Conservation (phyloP, 2,797 vertebrate genomes). For the Phrynocephalus forsythii region DNA sequence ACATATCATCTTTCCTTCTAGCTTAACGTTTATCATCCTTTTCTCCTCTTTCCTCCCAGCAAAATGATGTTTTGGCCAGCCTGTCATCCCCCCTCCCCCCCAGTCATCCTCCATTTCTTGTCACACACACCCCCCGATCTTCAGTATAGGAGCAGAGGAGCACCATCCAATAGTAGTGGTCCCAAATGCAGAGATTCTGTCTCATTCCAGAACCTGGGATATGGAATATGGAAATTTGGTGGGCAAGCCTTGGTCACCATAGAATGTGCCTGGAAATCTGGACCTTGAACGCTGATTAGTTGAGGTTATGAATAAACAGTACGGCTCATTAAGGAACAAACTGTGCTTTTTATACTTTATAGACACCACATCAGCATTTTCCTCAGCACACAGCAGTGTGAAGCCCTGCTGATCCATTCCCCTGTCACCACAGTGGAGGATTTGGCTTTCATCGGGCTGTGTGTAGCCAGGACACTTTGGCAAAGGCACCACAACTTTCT, state of each 20-base stretch:
- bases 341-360: neutral
- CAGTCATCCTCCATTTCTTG: neutral
- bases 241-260: neutral
- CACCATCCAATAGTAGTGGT: too few species aligned
- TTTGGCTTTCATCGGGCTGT: neutral
- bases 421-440: neutral
- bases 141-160: neutral
- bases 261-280: neutral
- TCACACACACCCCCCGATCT: neutral
- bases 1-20: neutral
- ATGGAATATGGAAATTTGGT: neutral
- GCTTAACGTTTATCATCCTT: neutral
- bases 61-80: neutral
- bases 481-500: accelerated
- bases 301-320: neutral
- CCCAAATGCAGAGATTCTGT: neutral
- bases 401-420: neutral
- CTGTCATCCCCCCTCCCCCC: neutral
- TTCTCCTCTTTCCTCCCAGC: neutral
- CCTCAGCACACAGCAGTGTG: constrained; percentile 8
- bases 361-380: neutral
- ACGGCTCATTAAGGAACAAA: neutral
- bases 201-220: neutral
- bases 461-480: neutral
- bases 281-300: neutral